phyloP scores from a whole-genome alignment of 2,113 vertebrate species.

The Shinisaurus crocodilurus region DNA sequence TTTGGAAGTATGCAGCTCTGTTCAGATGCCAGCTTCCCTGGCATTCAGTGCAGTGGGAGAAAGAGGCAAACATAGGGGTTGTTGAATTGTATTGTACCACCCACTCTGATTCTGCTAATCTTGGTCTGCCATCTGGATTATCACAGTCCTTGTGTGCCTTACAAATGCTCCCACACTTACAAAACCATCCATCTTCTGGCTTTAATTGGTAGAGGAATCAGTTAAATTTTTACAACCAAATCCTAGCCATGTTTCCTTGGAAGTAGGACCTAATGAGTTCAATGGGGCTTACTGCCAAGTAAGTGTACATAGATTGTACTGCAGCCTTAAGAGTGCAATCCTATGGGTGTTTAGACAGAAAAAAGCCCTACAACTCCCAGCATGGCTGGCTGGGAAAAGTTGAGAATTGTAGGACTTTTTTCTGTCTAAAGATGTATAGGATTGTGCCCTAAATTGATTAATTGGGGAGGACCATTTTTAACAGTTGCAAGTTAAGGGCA shows the following conservation, averaged over 20 bases:
- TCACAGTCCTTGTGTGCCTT: not conserved
- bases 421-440: no score
- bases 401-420: no score
- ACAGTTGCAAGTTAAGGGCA: not conserved
- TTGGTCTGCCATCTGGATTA: not conserved
- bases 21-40: not conserved
- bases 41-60: not conserved
- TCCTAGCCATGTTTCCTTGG: not conserved
- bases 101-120: no score
- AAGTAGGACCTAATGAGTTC: not conserved
- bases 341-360: no score
- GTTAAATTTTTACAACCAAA: not conserved
- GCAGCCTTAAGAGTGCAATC: not conserved
- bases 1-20: not conserved
- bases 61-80: no score
- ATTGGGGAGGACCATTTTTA: not conserved
- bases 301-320: not conserved
- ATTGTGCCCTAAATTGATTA: no score
- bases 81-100: not conserved
- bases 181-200: not conserved
- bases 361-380: no score
- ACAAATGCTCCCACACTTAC: no score
- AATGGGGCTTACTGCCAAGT: not conserved
- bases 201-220: not conserved
- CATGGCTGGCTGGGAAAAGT: no score